These are phyloP conservation scores for Riptortus pedestris DNA, from an alignment of 1,140 invertebrate species.

Conservation along the genomic window DNA sequence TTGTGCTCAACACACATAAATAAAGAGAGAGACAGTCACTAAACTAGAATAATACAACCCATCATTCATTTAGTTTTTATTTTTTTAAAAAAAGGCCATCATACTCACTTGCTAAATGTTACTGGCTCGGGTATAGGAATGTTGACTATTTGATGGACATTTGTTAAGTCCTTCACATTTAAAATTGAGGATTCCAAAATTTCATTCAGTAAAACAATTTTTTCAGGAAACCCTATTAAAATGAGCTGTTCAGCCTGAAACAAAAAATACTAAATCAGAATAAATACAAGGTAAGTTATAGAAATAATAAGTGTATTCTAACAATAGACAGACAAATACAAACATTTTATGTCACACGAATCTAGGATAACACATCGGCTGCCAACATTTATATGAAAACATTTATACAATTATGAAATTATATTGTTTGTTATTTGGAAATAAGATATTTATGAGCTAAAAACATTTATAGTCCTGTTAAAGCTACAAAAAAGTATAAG, in stretches of 20 bases:
- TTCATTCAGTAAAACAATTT: constrained; percentile 78
- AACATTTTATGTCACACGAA: not conserved
- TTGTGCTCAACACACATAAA: too few species aligned
- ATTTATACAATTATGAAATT: too few species aligned
- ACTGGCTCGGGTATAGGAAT: constrained; percentile 77
- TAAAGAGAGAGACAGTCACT: too few species aligned
- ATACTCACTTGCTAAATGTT: constrained; percentile 48
- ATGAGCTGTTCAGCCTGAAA: constrained; percentile 68
- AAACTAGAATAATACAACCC: too few species aligned
- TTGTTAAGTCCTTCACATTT: constrained; percentile 57
- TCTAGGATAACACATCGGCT: not conserved
- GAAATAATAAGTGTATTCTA: not conserved
- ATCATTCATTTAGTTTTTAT: too few species aligned
- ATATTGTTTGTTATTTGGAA: too few species aligned
- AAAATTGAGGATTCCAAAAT: constrained; percentile 69
- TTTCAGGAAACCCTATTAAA: constrained; percentile 77
- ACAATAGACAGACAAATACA: not conserved
- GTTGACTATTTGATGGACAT: constrained; percentile 71
- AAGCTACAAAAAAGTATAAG: not conserved
- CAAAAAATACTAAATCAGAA: not conserved
- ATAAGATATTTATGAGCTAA: too few species aligned
- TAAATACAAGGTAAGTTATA: constrained; percentile 2
- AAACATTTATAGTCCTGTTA: not conserved
- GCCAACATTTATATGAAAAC: not conserved
- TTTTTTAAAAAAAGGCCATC: too few species aligned